A percentile compares a stretch with the other conserved stretches of the same genome.
Evolutionary conservation across 1,140 invertebrate genomes (phyloP).

Genomic region (Plectrocnemia conspersa): DNA sequence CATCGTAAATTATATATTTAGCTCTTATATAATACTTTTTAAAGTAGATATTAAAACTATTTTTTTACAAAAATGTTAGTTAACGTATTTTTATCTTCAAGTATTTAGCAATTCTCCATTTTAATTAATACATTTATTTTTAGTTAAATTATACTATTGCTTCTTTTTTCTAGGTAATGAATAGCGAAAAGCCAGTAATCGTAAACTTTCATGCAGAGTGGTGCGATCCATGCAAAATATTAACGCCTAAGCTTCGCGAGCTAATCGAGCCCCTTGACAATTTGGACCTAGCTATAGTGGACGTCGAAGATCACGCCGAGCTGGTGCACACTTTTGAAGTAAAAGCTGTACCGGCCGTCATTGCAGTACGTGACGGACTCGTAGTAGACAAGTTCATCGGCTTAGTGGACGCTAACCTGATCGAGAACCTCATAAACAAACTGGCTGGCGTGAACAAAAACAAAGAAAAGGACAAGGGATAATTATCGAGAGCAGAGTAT

Average conservation of each 20-base stretch:
- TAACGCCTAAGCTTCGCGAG: conserved; percentile 85
- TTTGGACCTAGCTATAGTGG: conserved; percentile 83
- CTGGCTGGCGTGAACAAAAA: conserved; percentile 51
- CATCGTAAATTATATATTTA: too few relatives aligned
- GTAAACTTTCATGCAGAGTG: conserved; percentile 88
- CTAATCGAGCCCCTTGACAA: conserved; percentile 71
- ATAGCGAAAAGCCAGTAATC: conserved; percentile 74
- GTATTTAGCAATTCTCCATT: too few relatives aligned
- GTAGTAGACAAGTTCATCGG: conserved; percentile 92
- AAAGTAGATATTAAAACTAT: too few relatives aligned
- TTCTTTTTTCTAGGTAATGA: conserved; percentile 63
- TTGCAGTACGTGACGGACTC: conserved; percentile 83
- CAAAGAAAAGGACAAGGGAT: conserved; percentile 32
- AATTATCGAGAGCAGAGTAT: too few relatives aligned
- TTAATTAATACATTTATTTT: too few relatives aligned
- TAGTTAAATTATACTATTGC: too few relatives aligned
- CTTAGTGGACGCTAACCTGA: conserved; percentile 76
- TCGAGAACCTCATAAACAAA: conserved; percentile 77
- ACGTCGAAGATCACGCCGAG: conserved; percentile 86
- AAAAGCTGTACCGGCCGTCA: conserved; percentile 85
- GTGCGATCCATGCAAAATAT: conserved; percentile 93
- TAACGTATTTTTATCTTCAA: too few relatives aligned
- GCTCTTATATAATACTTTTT: too few relatives aligned
- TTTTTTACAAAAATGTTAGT: too few relatives aligned
- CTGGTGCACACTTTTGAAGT: conserved; percentile 62